These are phyloP conservation scores for Tragelaphus scriptus DNA, from an alignment of 2,113 vertebrate species.

Conservation along the genomic window DNA sequence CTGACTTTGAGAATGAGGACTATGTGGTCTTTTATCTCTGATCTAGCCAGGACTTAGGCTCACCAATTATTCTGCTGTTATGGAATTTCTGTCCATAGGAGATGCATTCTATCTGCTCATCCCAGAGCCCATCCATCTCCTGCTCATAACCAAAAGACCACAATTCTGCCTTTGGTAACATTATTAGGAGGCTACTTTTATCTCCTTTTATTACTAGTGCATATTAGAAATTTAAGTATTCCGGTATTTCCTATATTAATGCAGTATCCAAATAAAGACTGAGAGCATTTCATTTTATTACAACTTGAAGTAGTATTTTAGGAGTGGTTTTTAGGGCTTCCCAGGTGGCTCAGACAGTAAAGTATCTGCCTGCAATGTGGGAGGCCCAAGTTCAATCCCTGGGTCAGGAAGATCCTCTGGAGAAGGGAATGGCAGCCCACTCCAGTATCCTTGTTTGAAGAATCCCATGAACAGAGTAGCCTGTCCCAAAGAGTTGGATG, in stretches of 20 bases:
- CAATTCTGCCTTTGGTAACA: background rate
- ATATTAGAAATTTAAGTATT: background rate
- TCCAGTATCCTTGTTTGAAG: background rate
- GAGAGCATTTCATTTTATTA: background rate
- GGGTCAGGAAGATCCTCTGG: background rate
- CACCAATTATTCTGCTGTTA: background rate
- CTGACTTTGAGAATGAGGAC: background rate
- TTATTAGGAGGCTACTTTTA: background rate
- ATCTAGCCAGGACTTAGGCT: background rate
- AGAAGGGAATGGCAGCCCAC: background rate
- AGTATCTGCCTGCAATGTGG: background rate
- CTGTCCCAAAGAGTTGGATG: background rate
- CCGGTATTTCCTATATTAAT: background rate
- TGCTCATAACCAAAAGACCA: background rate
- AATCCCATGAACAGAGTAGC: background rate
- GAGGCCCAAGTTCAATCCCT: background rate
- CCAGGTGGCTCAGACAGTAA: fast-evolving
- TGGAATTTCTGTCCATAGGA: background rate
- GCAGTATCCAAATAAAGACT: background rate
- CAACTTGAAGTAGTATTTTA: background rate
- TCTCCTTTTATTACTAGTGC: background rate
- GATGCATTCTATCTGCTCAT: background rate
- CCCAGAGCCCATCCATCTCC: background rate
- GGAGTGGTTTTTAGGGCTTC: background rate
- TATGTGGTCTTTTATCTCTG: background rate